Evolutionary conservation across 92 coral and sea anemone genomes (phyloP), one percentile per base, ranked within the genome.

Genomic region (Bergia sp.): DNA sequence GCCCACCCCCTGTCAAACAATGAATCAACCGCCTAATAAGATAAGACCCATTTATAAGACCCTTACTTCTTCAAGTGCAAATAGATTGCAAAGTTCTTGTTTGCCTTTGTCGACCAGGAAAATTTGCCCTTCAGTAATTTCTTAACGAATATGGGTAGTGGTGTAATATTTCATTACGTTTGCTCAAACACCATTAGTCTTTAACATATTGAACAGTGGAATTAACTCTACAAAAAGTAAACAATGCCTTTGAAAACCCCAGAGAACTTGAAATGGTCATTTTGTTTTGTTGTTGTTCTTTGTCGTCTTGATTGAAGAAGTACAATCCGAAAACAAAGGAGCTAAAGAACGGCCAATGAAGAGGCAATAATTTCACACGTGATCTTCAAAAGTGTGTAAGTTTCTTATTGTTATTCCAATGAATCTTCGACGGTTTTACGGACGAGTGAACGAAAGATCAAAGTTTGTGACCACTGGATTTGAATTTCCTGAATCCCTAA

Each of bases 371-470:
- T 72, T 10, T 45, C 39, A 9, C 87, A 84, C 87, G 79, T 84
- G 87, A 84, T 73, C 37, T 29, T 29, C 29, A 29, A 69, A 84
- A 84, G 44, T 45, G 87, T 9, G 61, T 16, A 13, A 23, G 66
- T 7, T 72, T 44, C 23, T 79, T 71, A 84, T 84, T 84, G 87
- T 84, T 84, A 84, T 84, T 71, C 79, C 87, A 84, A 84, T 84
- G 79, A 69, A 66, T 66, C 20, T 7, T 15, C 9, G 86, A 82
- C 65, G 42, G 77, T 84, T 84, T 84, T 84, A 65, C 79, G 87
- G 79, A 49, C 37, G 87, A 72, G 87, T 84, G 87, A 84, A 71
- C 47, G 64, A 37, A 9, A 71, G 79, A 84, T 84, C 87, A 69
- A 61, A 39, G 29, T 44, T 84, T 72, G 67, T 71, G 87, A 47